These are phyloP conservation scores for Bilobella aurantiaca DNA, from an alignment of 1,140 invertebrate genomes.

Conservation along the genomic window DNA sequence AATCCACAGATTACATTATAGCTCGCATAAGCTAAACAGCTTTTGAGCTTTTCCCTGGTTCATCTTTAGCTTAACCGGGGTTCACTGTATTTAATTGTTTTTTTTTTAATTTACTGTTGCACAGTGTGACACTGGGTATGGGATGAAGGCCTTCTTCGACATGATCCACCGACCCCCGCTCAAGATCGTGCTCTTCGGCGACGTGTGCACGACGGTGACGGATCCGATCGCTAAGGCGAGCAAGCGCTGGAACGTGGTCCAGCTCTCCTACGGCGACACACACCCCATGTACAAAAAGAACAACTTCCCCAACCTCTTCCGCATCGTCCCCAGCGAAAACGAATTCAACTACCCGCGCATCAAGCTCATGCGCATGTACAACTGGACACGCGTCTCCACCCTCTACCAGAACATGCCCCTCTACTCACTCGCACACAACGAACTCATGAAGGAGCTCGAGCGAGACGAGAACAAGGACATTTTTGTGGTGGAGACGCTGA, in stretches of 20 bases:
- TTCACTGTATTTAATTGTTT: neutral
- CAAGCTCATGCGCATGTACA: conserved; percentile 75
- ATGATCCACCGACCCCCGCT: conserved; percentile 85
- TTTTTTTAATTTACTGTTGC: conserved; percentile 36
- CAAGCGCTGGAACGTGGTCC: conserved; percentile 87
- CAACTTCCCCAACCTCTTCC: conserved; percentile 91
- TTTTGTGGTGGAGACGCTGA: conserved; percentile 81
- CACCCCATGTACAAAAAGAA: conserved; percentile 94
- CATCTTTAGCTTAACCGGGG: neutral
- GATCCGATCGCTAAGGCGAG: conserved; percentile 96
- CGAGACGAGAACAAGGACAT: conserved; percentile 60
- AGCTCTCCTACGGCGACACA: conserved; percentile 95
- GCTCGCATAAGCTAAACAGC: too few relatives aligned
- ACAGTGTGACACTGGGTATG: conserved; percentile 97
- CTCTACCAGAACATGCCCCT: conserved; percentile 93
- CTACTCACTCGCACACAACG: conserved; percentile 82
- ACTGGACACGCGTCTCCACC: conserved; percentile 94
- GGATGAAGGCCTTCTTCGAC: conserved; percentile 95
- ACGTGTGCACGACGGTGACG: conserved; percentile 89
- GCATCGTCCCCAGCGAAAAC: conserved; percentile 88
- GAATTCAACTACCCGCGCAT: conserved; percentile 89
- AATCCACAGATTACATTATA: too few relatives aligned
- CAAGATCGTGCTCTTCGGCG: conserved; percentile 90
- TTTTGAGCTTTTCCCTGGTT: too few relatives aligned
- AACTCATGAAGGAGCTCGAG: conserved; percentile 82